Evolutionary conservation across 92 coral and sea anemone genomes (phyloP).

Genomic region (Anthopleura xanthogrammica): DNA sequence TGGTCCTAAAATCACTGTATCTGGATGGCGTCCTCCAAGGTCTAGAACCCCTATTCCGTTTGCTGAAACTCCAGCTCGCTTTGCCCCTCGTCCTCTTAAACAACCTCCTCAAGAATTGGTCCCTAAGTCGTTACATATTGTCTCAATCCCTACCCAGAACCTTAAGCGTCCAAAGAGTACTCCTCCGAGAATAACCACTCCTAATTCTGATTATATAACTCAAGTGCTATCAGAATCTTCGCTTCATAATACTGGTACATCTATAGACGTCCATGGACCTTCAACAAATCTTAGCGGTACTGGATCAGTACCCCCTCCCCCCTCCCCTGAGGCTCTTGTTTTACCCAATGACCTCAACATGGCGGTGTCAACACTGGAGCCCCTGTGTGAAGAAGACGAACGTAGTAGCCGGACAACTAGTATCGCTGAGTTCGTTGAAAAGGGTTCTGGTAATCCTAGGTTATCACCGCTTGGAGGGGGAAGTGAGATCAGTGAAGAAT

Average conservation of each 20-base stretch:
- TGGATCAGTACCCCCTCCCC: slow-evolving; percentile 86
- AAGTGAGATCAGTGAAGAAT: slow-evolving; percentile 36
- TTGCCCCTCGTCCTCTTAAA: slow-evolving; percentile 67
- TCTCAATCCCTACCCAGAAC: slow-evolving; percentile 40
- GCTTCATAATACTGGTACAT: slow-evolving; percentile 26
- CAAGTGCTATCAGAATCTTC: slow-evolving; percentile 80
- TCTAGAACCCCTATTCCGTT: slow-evolving; percentile 83
- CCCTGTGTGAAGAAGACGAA: slow-evolving; percentile 79
- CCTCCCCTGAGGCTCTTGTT: slow-evolving; percentile 68
- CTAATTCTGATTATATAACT: slow-evolving; percentile 38
- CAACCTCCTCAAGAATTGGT: slow-evolving; percentile 76
- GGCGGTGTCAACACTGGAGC: slow-evolving; percentile 51
- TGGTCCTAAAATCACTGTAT: slow-evolving; percentile 54
- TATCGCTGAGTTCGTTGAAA: slow-evolving; percentile 29
- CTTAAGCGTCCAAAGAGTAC: slow-evolving; percentile 69
- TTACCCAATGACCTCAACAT: slow-evolving; percentile 8
- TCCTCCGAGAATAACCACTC: slow-evolving; percentile 50
- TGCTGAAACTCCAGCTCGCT: slow-evolving; percentile 66
- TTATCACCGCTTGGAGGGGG: slow-evolving; percentile 50
- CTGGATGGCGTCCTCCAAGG: slow-evolving; percentile 82
- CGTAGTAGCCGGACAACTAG: slow-evolving; percentile 60
- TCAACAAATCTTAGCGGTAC: slow-evolving; percentile 28
- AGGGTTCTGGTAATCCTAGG: background rate
- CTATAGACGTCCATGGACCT: slow-evolving; percentile 38
- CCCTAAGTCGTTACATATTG: slow-evolving; percentile 68